These are phyloP conservation scores for Pitangus sulphuratus DNA, from an alignment of 2,797 vertebrate species.

Conservation along the genomic window DNA sequence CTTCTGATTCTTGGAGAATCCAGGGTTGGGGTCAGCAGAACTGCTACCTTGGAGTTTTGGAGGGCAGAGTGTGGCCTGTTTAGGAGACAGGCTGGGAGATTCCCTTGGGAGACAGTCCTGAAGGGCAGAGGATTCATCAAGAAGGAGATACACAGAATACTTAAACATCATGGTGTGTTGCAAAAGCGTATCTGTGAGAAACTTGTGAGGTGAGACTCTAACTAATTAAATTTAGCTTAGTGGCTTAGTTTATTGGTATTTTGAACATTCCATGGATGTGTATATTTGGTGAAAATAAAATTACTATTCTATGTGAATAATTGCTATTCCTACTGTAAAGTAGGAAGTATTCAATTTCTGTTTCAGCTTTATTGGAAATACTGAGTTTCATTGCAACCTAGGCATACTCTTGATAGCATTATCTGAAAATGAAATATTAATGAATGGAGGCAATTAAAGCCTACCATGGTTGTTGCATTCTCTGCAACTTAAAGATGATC, in stretches of 20 bases:
- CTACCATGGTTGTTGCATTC: not conserved
- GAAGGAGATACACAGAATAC: not conserved
- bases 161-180: not conserved
- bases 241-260: not conserved
- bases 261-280: not conserved
- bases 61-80: not conserved
- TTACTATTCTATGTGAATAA: not conserved
- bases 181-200: not conserved
- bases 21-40: not conserved
- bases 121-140: not conserved
- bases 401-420: not conserved
- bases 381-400: not conserved
- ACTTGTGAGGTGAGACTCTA: not conserved
- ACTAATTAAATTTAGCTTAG: not conserved
- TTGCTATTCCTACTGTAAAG: not conserved
- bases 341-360: not conserved
- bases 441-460: not conserved
- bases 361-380: not conserved
- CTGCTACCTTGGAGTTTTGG: not conserved
- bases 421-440: conserved; percentile 17
- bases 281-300: not conserved
- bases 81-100: not conserved
- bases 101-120: not conserved
- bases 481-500: not conserved
- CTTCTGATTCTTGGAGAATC: not conserved